Percentiles rank a stretch among this genome's conserved stretches.
phyloP scores from a whole-genome alignment of 2,113 vertebrate genomes.

The Sinocyclocheilus grahami region DNA sequence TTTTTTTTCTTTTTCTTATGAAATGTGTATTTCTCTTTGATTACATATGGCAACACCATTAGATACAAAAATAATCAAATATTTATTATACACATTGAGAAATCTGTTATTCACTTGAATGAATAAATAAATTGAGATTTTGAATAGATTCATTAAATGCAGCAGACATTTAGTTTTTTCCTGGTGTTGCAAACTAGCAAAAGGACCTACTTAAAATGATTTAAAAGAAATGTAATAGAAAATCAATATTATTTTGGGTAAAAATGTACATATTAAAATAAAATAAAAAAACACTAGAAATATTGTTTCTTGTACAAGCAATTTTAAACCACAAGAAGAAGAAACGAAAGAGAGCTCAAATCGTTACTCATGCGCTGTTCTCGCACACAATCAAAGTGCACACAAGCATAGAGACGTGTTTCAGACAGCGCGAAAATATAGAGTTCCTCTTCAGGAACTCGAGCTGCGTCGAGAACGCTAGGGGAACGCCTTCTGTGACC shows the following conservation, averaged over 20 bases:
- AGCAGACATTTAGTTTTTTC: neutral
- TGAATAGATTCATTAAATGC: slow-evolving; percentile 7
- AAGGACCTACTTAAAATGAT: neutral
- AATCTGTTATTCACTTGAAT: neutral
- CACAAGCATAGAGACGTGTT: too few relatives aligned
- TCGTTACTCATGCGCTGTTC: too few relatives aligned
- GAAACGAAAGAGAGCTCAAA: too few relatives aligned
- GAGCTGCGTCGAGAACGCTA: too few relatives aligned
- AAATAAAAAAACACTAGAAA: neutral
- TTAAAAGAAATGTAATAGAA: neutral
- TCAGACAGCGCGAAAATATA: too few relatives aligned
- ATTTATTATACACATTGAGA: neutral
- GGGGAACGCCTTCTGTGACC: too few relatives aligned
- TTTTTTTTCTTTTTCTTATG: neutral
- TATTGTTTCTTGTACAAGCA: neutral
- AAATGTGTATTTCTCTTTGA: neutral
- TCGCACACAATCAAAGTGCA: too few relatives aligned
- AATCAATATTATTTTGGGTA: neutral
- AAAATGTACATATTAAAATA: neutral
- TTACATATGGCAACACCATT: neutral
- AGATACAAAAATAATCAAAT: slow-evolving; percentile 6
- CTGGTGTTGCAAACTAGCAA: neutral
- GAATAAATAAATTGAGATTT: neutral
- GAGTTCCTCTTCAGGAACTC: too few relatives aligned
- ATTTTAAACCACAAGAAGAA: too few relatives aligned